Evolutionary conservation across 2,113 vertebrate species (phyloP), one percentile per base, ranked within the genome.

Genomic region (Nematolebias whitei): DNA sequence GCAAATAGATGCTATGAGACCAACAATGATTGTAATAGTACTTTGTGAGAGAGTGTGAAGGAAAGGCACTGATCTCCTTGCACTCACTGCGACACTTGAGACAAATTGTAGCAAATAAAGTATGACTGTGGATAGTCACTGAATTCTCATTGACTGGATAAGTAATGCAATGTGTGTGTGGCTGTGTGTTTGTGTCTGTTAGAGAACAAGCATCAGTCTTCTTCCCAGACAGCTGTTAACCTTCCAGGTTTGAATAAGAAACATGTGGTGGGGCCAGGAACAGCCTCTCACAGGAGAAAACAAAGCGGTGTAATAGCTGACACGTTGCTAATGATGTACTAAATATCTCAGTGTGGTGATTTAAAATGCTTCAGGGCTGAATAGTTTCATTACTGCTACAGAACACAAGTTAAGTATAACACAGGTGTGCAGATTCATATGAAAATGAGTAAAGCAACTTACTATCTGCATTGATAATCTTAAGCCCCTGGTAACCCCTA

Each of bases 241-340:
- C 71, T 84, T 80, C 64, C 59, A 81, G 72, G 73, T 74, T 83
- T 81, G 66, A 87, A 88, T 85, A 74, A 81, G 76, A 87, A 85
- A 89, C 84, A 87, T 82, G 84, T 87, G 84, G 63, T 29, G 64
- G 52, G 58, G 52, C 54, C 74, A 74, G 67, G 59, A 45, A 40
- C 49, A 61, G 29, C 32, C 63, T 56, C 53, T 65, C 5, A 1
- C 14, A 77, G 68, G 43, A 73, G 78, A 53, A 50, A 62, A 32
- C 52, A 24, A 71, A 69, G n/a, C 56, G 41, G 22, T 19, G 39
- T 76, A 80, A 87, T 74, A 58, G 55, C 59, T 78, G 74, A 80
- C 76, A 69, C 69, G 64, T 73, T 74, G 69, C 78, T 82, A 80
- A 80, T 73, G 68, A 60, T 4, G 15, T 29, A 44, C 68, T 68